A percentile compares a stretch with the other conserved stretches of the same genome.
phyloP scores from a whole-genome alignment of 1,140 invertebrate species.

The Trigoniulus corallinus region DNA sequence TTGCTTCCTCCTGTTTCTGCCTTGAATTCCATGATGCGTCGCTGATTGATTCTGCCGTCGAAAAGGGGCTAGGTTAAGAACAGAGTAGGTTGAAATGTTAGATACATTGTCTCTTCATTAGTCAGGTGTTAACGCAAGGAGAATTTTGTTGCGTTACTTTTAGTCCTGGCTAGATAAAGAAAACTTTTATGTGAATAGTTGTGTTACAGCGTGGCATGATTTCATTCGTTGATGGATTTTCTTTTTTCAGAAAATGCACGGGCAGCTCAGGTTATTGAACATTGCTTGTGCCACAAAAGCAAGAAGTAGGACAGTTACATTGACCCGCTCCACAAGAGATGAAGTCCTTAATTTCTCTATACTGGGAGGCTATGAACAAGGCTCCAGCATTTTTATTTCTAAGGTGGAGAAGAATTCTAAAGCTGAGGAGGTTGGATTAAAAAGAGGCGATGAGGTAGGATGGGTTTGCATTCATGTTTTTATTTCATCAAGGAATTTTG shows the following conservation, averaged over 20 bases:
- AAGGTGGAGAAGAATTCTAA: conserved; percentile 83
- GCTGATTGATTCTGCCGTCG: too few species aligned
- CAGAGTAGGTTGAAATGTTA: too few species aligned
- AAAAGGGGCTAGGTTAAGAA: too few species aligned
- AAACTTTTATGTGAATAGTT: too few species aligned
- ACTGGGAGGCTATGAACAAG: conserved; percentile 76
- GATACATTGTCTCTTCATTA: too few species aligned
- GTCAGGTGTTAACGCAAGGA: too few species aligned
- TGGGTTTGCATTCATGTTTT: not conserved
- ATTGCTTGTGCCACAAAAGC: conserved; percentile 95
- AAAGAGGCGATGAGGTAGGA: conserved; percentile 75
- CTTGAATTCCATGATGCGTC: too few species aligned
- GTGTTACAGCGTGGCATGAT: too few species aligned
- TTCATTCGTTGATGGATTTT: too few species aligned
- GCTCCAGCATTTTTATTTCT: conserved; percentile 86
- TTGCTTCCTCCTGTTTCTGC: too few species aligned
- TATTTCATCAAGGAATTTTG: not conserved
- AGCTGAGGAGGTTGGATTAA: conserved; percentile 89
- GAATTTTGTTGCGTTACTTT: too few species aligned
- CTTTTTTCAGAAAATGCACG: conserved; percentile 14
- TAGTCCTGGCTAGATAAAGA: too few species aligned
- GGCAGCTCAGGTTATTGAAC: conserved; percentile 58
- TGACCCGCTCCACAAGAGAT: conserved; percentile 76
- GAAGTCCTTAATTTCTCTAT: conserved; percentile 87
- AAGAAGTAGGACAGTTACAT: conserved; percentile 68